Conservation (phyloP, 2,113 vertebrate species). For the Campylomormyrus numenius region DNA sequence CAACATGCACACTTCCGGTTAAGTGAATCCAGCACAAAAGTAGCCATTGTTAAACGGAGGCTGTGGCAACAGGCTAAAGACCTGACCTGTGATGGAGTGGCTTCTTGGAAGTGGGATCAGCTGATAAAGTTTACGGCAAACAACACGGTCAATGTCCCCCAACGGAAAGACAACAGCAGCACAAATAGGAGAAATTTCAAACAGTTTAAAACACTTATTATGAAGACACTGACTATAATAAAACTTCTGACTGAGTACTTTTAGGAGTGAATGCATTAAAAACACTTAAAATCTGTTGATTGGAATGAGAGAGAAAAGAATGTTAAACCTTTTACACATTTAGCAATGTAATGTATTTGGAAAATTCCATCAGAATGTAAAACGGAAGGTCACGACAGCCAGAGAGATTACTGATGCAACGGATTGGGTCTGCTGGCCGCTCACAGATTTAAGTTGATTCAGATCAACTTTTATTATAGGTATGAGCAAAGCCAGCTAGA, state of each 20-base stretch:
- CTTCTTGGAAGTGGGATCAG: conserved; percentile 29
- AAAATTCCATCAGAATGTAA: not conserved
- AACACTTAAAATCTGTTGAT: not conserved
- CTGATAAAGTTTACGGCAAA: conserved; percentile 29
- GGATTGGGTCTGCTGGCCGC: not conserved
- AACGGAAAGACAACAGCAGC: not conserved
- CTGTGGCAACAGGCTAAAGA: not conserved
- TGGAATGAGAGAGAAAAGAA: not conserved
- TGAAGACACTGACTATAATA: not conserved
- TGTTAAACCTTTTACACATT: not conserved
- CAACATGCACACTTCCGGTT: not conserved
- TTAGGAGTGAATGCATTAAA: not conserved
- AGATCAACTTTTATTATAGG: not conserved
- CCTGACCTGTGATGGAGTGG: conserved; percentile 5
- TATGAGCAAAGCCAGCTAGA: not conserved
- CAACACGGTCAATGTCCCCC: not conserved
- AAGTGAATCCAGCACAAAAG: not conserved
- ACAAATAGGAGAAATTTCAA: not conserved
- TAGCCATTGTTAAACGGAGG: not conserved
- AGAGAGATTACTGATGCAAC: not conserved
- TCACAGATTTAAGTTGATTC: not conserved
- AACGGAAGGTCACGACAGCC: not conserved
- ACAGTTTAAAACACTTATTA: not conserved
- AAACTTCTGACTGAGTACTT: not conserved
- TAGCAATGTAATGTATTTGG: not conserved